Evolutionary conservation across 2,888 invertebrate species (phyloP).

Genomic region (Amiota mariae): DNA sequence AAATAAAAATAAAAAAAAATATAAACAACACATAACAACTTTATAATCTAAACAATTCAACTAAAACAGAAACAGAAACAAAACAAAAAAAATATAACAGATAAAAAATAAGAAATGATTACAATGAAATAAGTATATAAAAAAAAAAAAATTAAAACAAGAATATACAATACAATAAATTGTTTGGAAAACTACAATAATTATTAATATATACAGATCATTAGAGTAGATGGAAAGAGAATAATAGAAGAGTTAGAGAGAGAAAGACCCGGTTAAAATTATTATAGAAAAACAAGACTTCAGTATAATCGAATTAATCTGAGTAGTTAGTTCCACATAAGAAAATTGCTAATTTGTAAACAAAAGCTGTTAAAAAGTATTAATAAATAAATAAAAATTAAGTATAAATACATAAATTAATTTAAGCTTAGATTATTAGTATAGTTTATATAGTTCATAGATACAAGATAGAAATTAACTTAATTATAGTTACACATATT

Average conservation of each 20-base stretch:
- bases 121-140: background rate
- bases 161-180: background rate
- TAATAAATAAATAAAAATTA: slow-evolving; percentile 4
- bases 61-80: slow-evolving; percentile 7
- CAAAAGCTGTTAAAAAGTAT: background rate
- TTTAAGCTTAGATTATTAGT: no score
- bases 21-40: background rate
- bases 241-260: background rate
- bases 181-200: no score
- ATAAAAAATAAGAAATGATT: slow-evolving; percentile 21
- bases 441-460: no score
- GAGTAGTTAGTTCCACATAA: no score
- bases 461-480: background rate
- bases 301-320: no score
- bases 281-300: no score
- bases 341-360: background rate
- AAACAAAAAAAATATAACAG: slow-evolving; percentile 31
- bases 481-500: background rate
- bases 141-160: background rate
- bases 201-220: no score
- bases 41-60: background rate
- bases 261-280: background rate
- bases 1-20: background rate
- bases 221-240: no score
- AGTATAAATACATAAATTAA: slow-evolving; percentile 10